These are phyloP conservation scores for Tachyglossus aculeatus DNA, from an alignment of 2,797 vertebrate genomes.

Conservation along the genomic window DNA sequence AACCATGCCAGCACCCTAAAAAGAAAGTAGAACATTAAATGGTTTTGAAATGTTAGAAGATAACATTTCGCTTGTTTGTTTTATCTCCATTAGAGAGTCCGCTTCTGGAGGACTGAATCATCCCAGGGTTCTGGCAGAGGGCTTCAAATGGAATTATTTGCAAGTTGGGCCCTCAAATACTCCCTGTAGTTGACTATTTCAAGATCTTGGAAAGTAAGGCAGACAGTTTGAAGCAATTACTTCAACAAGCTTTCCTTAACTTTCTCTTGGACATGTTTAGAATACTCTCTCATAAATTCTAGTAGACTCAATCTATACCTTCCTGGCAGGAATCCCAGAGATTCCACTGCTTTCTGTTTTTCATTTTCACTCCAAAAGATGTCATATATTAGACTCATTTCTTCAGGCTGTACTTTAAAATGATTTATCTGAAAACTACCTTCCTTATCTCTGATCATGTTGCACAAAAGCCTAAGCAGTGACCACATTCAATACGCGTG, in stretches of 20 bases:
- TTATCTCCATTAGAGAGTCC: conserved; percentile 18
- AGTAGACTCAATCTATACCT: conserved; percentile 25
- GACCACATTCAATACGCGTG: neutral
- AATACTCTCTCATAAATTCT: conserved; percentile 18
- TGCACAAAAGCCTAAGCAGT: neutral
- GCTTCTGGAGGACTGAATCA: conserved; percentile 1
- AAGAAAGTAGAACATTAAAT: neutral
- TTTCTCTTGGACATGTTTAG: conserved; percentile 17
- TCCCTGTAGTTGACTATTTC: conserved; percentile 8
- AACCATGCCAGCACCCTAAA: neutral
- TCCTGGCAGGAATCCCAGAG: conserved; percentile 14
- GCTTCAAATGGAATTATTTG: neutral
- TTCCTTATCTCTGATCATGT: neutral
- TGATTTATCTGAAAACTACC: neutral
- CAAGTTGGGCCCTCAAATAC: neutral
- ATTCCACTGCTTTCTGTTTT: conserved; percentile 23
- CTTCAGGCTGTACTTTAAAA: neutral
- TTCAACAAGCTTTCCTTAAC: conserved; percentile 21
- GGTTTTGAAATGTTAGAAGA: neutral
- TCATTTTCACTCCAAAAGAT: conserved; percentile 23
- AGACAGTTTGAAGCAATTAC: neutral
- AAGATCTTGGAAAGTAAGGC: conserved; percentile 7
- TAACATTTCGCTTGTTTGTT: neutral
- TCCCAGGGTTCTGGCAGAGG: neutral
- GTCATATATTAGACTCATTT: neutral